Evolutionary conservation across 2,888 invertebrate species (phyloP).

Genomic region (Leucoma salicis): DNA sequence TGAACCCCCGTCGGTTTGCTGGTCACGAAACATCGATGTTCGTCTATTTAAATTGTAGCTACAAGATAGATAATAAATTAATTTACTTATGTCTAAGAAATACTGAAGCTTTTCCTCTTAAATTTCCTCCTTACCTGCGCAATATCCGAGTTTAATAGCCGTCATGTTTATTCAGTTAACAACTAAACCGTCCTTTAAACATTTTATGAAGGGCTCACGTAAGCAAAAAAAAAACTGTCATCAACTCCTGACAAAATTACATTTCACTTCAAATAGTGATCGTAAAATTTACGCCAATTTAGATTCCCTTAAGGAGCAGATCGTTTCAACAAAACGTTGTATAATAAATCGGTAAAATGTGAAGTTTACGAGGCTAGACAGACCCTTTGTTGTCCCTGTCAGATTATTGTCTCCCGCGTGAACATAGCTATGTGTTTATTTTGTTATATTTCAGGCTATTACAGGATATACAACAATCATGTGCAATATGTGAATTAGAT

Average conservation of each 20-base stretch:
- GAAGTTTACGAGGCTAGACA: conserved; percentile 60
- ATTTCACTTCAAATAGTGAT: conserved; percentile 46
- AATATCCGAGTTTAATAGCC: conserved; percentile 19
- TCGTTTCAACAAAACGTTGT: conserved; percentile 56
- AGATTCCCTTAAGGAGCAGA: conserved; percentile 55
- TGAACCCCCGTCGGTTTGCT: too few species aligned
- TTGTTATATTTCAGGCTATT: too few species aligned
- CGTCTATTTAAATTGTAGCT: too few species aligned
- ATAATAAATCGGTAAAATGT: conserved; percentile 68
- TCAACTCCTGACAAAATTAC: conserved; percentile 45
- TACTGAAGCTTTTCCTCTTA: too few species aligned
- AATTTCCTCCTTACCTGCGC: neutral
- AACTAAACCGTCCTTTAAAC: conserved; percentile 25
- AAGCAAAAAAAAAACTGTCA: conserved; percentile 24
- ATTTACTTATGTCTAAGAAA: too few species aligned
- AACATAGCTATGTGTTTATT: neutral
- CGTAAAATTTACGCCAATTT: conserved; percentile 72
- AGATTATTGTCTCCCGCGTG: conserved; percentile 23
- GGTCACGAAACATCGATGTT: too few species aligned
- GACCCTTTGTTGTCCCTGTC: conserved; percentile 31
- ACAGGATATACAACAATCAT: too few species aligned
- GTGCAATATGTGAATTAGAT: too few species aligned
- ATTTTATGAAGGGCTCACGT: conserved; percentile 29
- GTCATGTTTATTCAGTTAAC: conserved; percentile 23
- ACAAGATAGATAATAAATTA: too few species aligned